A percentile compares a stretch with the other conserved stretches of the same genome.
Conservation (phyloP, 2,888 invertebrate genomes). For the Trissonchulus latispiculum region DNA sequence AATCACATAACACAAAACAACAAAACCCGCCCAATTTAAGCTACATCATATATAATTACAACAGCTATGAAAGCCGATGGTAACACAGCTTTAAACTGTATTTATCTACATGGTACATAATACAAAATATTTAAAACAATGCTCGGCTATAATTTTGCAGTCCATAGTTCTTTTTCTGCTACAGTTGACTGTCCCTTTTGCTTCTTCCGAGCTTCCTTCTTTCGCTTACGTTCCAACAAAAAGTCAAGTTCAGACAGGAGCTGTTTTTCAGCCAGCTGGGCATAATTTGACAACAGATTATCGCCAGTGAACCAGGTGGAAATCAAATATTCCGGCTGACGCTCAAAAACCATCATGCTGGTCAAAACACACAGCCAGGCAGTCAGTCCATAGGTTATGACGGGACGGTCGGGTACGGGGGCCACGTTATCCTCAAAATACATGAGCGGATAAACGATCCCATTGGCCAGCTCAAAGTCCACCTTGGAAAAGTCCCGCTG, state of each 20-base stretch:
- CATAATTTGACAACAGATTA: neutral
- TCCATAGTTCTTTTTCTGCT: no score
- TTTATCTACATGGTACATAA: no score
- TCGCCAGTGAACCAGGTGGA: neutral
- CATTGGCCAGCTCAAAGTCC: neutral
- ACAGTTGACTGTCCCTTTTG: no score
- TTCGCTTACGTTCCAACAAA: no score
- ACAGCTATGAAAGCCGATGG: no score
- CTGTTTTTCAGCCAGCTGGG: neutral
- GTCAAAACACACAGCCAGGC: neutral
- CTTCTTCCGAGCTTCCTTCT: no score
- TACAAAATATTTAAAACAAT: no score
- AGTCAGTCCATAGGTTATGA: constrained; percentile 1
- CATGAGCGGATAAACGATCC: neutral
- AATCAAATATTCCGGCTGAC: neutral
- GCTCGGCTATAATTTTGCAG: no score
- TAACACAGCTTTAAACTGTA: no score
- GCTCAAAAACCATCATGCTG: neutral
- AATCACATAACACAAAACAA: no score
- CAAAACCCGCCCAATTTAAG: no score
- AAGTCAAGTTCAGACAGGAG: neutral
- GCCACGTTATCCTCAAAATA: neutral
- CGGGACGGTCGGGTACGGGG: neutral
- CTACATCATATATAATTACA: no score
- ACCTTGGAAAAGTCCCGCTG: neutral